Percentiles rank a stretch among this genome's conserved stretches.
Conservation (phyloP, 2,797 vertebrate species). For the Sebastes melanostomus region DNA sequence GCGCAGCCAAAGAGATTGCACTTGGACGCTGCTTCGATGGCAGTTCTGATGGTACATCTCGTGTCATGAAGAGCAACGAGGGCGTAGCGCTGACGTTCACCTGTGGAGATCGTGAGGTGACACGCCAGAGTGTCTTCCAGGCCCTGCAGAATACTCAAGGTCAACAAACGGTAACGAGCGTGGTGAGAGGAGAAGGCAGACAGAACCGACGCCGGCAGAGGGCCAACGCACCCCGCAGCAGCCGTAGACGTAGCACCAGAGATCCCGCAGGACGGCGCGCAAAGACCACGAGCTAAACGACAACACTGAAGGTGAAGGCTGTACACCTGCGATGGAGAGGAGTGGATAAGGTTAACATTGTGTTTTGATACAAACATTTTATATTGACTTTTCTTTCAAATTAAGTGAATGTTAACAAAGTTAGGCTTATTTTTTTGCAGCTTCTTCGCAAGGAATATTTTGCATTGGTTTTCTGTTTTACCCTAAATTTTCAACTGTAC, state of each 20-base stretch:
- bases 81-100: conserved; percentile 92
- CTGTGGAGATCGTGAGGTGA: conserved; percentile 85
- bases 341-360: background rate
- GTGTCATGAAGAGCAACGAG: conserved; percentile 92
- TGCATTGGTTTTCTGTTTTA: conserved; percentile 15
- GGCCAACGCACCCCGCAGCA: conserved; percentile 65
- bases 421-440: background rate
- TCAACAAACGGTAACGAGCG: conserved; percentile 59
- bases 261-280: conserved; percentile 62
- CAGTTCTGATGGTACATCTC: conserved; percentile 91
- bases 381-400: conserved; percentile 12
- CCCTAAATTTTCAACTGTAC: conserved; percentile 67
- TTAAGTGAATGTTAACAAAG: conserved; percentile 18
- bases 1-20: conserved; percentile 95
- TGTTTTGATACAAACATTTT: conserved; percentile 3
- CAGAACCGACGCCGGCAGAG: conserved; percentile 79
- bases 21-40: conserved; percentile 97
- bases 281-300: conserved; percentile 35
- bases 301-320: background rate
- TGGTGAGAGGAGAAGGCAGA: conserved; percentile 65
- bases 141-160: conserved; percentile 80
- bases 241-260: conserved; percentile 64
- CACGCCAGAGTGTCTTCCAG: conserved; percentile 89
- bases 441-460: background rate
- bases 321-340: background rate